phyloP scores from a whole-genome alignment of 2,888 invertebrate genomes.

The Argyra leucocephala region DNA sequence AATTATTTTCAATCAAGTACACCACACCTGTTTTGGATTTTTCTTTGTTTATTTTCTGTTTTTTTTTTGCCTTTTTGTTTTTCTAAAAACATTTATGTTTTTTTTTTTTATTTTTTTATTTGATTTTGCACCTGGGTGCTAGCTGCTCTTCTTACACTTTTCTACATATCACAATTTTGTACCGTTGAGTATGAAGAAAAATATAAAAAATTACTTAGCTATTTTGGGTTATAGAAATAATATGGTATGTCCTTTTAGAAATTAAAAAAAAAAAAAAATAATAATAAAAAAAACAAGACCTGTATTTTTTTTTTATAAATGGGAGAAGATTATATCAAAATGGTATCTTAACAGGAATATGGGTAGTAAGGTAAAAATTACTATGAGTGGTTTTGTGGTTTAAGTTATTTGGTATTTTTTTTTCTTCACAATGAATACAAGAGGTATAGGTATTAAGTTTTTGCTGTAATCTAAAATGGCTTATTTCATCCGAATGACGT shows the following conservation, averaged over 20 bases:
- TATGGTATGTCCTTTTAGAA: too few species aligned
- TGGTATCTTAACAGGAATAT: neutral
- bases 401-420: neutral
- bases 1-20: slow-evolving; percentile 1
- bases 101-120: too few species aligned
- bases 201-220: too few species aligned
- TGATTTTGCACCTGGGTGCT: neutral
- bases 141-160: too few species aligned
- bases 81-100: neutral
- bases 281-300: too few species aligned
- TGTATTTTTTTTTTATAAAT: too few species aligned
- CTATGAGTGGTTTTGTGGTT: neutral
- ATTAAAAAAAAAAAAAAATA: too few species aligned
- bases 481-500: neutral
- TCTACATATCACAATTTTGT: too few species aligned
- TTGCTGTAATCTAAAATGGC: neutral
- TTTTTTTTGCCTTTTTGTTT: neutral
- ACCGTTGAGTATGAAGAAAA: too few species aligned
- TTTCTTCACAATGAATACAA: too few species aligned
- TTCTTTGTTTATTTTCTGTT: neutral
- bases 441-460: neutral
- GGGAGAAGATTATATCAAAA: neutral
- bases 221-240: too few species aligned
- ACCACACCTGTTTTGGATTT: neutral
- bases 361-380: neutral